phyloP scores from a whole-genome alignment of 1,140 invertebrate genomes.

The Sarcophaga peregrina region DNA sequence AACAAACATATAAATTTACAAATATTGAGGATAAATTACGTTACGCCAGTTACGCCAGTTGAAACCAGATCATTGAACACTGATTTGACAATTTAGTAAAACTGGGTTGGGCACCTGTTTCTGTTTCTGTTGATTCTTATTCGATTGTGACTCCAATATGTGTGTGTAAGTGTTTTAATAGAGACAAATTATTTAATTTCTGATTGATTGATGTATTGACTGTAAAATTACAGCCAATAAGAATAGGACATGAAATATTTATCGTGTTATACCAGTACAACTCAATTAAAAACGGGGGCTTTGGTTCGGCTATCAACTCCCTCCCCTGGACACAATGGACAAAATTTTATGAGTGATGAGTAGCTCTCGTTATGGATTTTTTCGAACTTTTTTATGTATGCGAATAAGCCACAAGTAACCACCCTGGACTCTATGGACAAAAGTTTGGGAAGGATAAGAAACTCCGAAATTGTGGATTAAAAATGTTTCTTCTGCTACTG shows the following conservation, averaged over 20 bases:
- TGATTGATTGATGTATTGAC: background rate
- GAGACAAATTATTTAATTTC: conserved; percentile 6
- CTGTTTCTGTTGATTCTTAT: background rate
- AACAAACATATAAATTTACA: background rate
- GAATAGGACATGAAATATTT: background rate
- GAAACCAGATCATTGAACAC: background rate
- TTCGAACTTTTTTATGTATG: too few species aligned
- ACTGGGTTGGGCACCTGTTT: conserved; percentile 1
- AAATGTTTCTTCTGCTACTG: too few species aligned
- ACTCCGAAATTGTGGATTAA: too few species aligned
- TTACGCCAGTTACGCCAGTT: background rate
- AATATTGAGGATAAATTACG: background rate
- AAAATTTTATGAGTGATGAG: too few species aligned
- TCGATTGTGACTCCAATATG: background rate
- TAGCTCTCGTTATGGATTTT: too few species aligned
- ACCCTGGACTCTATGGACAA: too few species aligned
- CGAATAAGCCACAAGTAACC: too few species aligned
- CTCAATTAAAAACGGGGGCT: too few species aligned
- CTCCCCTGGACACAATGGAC: too few species aligned
- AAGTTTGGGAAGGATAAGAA: too few species aligned
- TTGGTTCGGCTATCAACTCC: too few species aligned
- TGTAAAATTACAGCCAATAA: background rate
- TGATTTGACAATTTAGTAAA: background rate
- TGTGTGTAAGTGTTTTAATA: background rate
- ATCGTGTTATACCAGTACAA: too few species aligned